These are phyloP conservation scores for Corbicula japonica DNA, from an alignment of 2,888 invertebrate species.

Conservation along the genomic window DNA sequence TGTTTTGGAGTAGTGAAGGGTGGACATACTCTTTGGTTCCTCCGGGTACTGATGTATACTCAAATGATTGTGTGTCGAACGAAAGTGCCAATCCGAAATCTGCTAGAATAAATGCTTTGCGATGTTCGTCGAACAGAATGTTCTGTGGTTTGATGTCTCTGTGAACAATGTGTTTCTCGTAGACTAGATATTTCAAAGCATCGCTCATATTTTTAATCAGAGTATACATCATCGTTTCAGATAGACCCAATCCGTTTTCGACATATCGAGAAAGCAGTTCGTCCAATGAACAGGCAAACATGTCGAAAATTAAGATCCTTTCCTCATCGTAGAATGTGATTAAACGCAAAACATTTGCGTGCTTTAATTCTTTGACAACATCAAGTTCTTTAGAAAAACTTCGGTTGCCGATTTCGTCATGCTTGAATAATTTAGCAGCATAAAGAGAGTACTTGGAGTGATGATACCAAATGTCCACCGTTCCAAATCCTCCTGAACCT, in stretches of 20 bases:
- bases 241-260: conserved; percentile 7
- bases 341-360: not conserved
- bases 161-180: not conserved
- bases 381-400: conserved; percentile 9
- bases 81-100: not conserved
- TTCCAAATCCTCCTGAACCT: conserved; percentile 9
- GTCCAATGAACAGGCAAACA: not conserved
- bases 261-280: not conserved
- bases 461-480: conserved; percentile 8
- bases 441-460: not conserved
- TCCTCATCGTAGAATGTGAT: conserved; percentile 1
- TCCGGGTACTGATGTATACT: not conserved
- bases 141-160: conserved; percentile 18
- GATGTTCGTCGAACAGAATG: conserved; percentile 2
- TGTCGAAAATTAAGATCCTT: not conserved
- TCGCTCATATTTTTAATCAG: conserved; percentile 8
- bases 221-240: not conserved
- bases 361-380: not conserved
- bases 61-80: not conserved
- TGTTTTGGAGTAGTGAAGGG: not conserved
- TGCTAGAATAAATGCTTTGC: not conserved
- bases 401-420: not conserved
- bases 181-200: conserved; percentile 3
- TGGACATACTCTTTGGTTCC: conserved; percentile 1
- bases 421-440: conserved; percentile 1